Conservation (phyloP, 2,797 vertebrate genomes). For the Myioborus melanocephalus region DNA sequence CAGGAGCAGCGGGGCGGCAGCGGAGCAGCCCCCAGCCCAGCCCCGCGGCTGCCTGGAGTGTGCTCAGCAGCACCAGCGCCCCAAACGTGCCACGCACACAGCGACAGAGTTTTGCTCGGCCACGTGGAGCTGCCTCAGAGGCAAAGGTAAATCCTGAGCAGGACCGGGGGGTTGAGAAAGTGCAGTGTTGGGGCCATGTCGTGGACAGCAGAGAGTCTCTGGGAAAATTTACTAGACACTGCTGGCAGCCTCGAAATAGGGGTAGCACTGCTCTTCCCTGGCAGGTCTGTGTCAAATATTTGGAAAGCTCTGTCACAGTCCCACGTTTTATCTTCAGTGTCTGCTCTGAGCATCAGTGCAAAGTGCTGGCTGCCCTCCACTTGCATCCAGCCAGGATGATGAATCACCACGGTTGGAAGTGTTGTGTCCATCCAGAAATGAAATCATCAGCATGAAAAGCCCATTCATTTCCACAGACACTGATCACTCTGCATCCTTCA, state of each 20-base stretch:
- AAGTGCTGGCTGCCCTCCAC: slow-evolving; percentile 3
- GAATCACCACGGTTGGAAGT: background rate
- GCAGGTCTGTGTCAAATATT: slow-evolving; percentile 31
- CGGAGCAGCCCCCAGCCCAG: background rate
- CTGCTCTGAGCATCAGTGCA: background rate
- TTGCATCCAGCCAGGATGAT: background rate
- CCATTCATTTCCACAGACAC: slow-evolving; percentile 7
- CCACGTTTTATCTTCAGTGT: background rate
- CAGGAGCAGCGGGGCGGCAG: background rate
- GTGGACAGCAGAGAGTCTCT: background rate
- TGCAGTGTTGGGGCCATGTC: fast-evolving
- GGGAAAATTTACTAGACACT: background rate
- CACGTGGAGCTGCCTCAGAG: background rate
- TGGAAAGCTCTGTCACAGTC: background rate
- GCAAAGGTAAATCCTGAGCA: background rate
- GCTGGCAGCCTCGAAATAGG: background rate
- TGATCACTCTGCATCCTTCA: background rate
- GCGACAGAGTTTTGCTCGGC: background rate
- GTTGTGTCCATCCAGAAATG: slow-evolving; percentile 20
- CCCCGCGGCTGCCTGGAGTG: background rate
- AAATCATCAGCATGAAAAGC: slow-evolving; percentile 36
- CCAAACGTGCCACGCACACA: background rate
- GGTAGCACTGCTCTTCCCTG: background rate
- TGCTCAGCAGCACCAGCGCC: background rate
- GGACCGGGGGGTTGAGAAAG: background rate